Percentiles rank a stretch among this genome's conserved stretches.
phyloP scores from a whole-genome alignment of 1,140 invertebrate genomes.

The Drosophila nigrodunni region DNA sequence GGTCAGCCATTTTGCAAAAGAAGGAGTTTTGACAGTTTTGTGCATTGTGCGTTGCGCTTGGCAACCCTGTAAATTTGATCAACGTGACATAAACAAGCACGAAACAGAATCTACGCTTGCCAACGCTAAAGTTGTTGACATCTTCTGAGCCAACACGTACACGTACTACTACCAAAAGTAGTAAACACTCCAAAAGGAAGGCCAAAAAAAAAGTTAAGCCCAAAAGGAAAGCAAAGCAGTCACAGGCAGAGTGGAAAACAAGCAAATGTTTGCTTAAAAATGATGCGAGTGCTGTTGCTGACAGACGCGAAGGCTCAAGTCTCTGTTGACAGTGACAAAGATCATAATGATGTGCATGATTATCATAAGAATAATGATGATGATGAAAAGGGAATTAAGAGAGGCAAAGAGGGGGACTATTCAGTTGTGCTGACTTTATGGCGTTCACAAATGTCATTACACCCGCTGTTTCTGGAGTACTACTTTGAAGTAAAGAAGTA shows the following conservation, averaged over 20 bases:
- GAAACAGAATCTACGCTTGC: constrained; percentile 44
- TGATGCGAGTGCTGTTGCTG: constrained; percentile 71
- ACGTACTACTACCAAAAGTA: constrained; percentile 65
- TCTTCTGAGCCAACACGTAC: constrained; percentile 72
- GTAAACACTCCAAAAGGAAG: constrained; percentile 63
- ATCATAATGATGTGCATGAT: constrained; percentile 61
- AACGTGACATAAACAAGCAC: constrained; percentile 49
- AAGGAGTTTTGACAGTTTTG: constrained; percentile 65
- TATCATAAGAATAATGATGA: constrained; percentile 26
- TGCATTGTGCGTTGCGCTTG: constrained; percentile 29
- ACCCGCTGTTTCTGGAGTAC: constrained; percentile 59
- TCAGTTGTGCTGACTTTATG: constrained; percentile 61
- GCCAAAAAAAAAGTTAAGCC: constrained; percentile 1
- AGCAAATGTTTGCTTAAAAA: constrained; percentile 79
- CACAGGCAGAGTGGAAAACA: constrained; percentile 25
- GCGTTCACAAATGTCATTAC: constrained; percentile 79
- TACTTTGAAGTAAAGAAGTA: constrained; percentile 60
- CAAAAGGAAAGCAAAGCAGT: constrained; percentile 6
- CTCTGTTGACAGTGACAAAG: constrained; percentile 76
- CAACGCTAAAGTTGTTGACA: constrained; percentile 76
- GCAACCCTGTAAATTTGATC: constrained; percentile 61
- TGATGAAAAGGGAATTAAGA: constrained; percentile 8
- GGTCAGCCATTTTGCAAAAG: constrained; percentile 50
- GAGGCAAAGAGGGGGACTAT: background rate
- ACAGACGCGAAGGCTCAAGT: constrained; percentile 63